These are phyloP conservation scores for Drosophila colorata DNA, from an alignment of 2,888 invertebrate species.

Conservation along the genomic window DNA sequence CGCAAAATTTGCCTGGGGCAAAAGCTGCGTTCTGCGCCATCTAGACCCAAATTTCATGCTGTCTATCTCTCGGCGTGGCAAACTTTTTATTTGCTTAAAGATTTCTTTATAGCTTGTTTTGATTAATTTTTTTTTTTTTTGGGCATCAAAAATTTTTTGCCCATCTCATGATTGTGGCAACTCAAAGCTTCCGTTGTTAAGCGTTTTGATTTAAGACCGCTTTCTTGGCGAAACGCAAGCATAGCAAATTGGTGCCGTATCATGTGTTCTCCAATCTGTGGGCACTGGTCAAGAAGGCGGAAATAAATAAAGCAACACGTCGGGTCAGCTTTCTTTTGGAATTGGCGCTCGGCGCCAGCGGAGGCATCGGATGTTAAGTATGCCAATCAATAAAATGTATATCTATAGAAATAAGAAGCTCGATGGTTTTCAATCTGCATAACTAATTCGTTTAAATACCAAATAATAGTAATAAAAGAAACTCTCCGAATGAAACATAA, in stretches of 20 bases:
- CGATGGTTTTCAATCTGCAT: slow-evolving; percentile 42
- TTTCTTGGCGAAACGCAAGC: slow-evolving; percentile 54
- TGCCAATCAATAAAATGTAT: slow-evolving; percentile 45
- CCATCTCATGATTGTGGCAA: slow-evolving; percentile 43
- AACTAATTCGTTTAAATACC: slow-evolving; percentile 37
- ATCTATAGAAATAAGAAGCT: slow-evolving; percentile 25
- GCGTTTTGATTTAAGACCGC: slow-evolving; percentile 75
- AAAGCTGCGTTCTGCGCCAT: slow-evolving; percentile 44
- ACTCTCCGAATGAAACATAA: background rate
- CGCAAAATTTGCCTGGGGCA: slow-evolving; percentile 43
- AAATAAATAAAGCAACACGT: slow-evolving; percentile 59
- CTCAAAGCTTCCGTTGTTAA: slow-evolving; percentile 75
- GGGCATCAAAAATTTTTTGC: slow-evolving; percentile 46
- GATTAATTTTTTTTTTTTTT: slow-evolving; percentile 67
- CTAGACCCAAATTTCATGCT: slow-evolving; percentile 73
- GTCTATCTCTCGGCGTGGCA: slow-evolving; percentile 52
- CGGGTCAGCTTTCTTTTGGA: slow-evolving; percentile 66
- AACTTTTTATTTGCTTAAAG: slow-evolving; percentile 73
- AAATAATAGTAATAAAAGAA: slow-evolving; percentile 2
- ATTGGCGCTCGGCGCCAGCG: slow-evolving; percentile 44
- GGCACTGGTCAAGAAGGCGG: slow-evolving; percentile 45
- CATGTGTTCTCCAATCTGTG: slow-evolving; percentile 57
- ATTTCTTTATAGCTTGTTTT: slow-evolving; percentile 77
- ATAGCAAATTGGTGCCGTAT: slow-evolving; percentile 62
- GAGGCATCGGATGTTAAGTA: slow-evolving; percentile 25